phyloP scores from a whole-genome alignment of 2,797 vertebrate genomes.

The Neosalanx taihuensis region DNA sequence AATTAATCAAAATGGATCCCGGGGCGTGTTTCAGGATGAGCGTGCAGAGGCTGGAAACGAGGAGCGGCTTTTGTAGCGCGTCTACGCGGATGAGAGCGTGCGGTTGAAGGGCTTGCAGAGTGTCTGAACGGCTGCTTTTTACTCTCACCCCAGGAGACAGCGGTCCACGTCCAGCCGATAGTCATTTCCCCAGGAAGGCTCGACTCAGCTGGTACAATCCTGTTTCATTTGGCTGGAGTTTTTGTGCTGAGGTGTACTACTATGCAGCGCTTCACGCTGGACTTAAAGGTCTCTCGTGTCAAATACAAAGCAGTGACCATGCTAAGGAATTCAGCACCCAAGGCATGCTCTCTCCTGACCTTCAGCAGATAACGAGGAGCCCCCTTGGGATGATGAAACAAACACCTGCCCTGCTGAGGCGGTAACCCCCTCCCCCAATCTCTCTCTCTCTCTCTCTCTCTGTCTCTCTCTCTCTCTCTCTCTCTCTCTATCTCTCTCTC shows the following conservation, averaged over 20 bases:
- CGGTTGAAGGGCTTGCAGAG: background rate
- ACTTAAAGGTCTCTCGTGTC: background rate
- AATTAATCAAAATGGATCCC: background rate
- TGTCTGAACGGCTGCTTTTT: background rate
- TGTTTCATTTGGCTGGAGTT: background rate
- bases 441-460: background rate
- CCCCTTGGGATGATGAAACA: background rate
- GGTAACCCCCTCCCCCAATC: background rate
- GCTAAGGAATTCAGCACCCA: background rate
- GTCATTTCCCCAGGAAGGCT: background rate
- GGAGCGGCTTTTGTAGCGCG: background rate
- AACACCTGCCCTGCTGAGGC: background rate
- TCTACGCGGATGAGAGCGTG: background rate
- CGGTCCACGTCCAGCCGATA: background rate
- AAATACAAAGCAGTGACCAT: background rate
- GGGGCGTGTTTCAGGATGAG: background rate
- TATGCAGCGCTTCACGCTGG: background rate
- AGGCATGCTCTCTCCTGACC: background rate
- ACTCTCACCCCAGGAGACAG: background rate
- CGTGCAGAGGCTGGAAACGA: background rate
- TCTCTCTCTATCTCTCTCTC: conserved; percentile 9
- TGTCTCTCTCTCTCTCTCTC: conserved; percentile 8
- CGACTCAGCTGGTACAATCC: background rate
- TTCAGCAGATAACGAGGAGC: background rate
- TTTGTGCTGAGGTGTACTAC: background rate